phyloP scores from a whole-genome alignment of 2,888 invertebrate genomes.

The Cantharis rufa region DNA sequence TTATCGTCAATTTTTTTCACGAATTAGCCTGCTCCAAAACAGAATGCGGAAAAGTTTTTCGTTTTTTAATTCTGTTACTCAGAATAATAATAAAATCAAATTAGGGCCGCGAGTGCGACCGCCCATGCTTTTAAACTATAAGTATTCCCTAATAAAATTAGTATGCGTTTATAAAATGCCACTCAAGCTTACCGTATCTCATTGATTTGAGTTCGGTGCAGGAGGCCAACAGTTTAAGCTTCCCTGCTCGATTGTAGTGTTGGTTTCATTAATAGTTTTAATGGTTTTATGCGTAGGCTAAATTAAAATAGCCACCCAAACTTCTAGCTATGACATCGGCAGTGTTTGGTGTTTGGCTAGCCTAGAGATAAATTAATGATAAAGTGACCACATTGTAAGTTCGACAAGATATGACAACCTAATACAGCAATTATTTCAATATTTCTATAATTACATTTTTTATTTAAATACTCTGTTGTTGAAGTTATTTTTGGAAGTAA shows the following conservation, averaged over 20 bases:
- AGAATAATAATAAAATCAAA: conserved; percentile 21
- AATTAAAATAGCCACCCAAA: background rate
- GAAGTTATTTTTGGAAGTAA: no score
- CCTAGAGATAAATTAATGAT: no score
- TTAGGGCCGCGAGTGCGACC: conserved; percentile 26
- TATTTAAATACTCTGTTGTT: no score
- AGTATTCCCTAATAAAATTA: conserved; percentile 34
- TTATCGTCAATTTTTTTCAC: background rate
- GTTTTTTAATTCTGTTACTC: conserved; percentile 17
- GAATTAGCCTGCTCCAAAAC: conserved; percentile 5
- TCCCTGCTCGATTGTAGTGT: conserved; percentile 10
- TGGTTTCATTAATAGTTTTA: conserved; percentile 3
- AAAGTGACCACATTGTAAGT: no score
- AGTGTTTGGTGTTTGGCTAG: background rate
- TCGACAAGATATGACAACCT: no score
- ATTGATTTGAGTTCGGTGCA: conserved; percentile 27
- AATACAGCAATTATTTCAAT: no score
- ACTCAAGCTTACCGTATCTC: conserved; percentile 19
- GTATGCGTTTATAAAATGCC: conserved; percentile 32
- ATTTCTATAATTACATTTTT: no score
- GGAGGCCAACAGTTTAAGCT: conserved; percentile 14
- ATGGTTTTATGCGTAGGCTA: background rate
- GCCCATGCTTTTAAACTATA: conserved; percentile 34
- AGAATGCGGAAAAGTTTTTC: conserved; percentile 4
- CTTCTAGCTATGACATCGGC: background rate